phyloP scores from a whole-genome alignment of 2,888 invertebrate species.

The Cheilosia pagana region DNA sequence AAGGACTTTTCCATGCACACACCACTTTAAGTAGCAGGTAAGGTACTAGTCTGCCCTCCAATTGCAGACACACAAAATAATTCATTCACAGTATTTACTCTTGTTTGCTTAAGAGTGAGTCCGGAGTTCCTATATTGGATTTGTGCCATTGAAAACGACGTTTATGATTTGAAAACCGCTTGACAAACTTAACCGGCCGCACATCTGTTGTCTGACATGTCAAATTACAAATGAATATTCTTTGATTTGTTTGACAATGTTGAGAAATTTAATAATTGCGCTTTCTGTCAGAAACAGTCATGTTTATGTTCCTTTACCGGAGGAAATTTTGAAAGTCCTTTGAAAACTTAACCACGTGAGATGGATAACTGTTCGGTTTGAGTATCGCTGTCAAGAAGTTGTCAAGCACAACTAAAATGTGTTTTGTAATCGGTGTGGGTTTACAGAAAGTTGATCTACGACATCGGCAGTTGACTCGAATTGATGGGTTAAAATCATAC shows the following conservation, averaged over 20 bases:
- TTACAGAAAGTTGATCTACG: no score
- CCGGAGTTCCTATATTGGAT: constrained; percentile 11
- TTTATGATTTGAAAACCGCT: constrained; percentile 36
- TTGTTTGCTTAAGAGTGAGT: constrained; percentile 14
- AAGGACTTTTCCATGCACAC: constrained; percentile 31
- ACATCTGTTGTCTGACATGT: constrained; percentile 43
- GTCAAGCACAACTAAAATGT: no score
- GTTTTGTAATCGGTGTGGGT: no score
- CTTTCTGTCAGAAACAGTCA: not conserved
- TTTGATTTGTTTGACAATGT: constrained; percentile 21
- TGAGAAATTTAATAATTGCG: constrained; percentile 31
- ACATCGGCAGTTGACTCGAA: no score
- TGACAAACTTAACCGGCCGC: constrained; percentile 16
- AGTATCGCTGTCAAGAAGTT: no score
- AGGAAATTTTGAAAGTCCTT: no score
- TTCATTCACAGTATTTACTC: constrained; percentile 41
- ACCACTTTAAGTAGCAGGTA: constrained; percentile 22
- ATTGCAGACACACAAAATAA: not conserved
- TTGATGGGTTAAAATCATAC: no score
- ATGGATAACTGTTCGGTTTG: no score
- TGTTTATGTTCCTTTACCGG: no score
- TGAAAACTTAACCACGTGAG: no score
- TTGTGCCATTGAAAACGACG: constrained; percentile 33
- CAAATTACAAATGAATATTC: constrained; percentile 10
- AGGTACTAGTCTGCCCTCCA: constrained; percentile 13